Evolutionary conservation across 2,797 vertebrate genomes (phyloP), one percentile per base, ranked within the genome.

Genomic region (Mallotus villosus): DNA sequence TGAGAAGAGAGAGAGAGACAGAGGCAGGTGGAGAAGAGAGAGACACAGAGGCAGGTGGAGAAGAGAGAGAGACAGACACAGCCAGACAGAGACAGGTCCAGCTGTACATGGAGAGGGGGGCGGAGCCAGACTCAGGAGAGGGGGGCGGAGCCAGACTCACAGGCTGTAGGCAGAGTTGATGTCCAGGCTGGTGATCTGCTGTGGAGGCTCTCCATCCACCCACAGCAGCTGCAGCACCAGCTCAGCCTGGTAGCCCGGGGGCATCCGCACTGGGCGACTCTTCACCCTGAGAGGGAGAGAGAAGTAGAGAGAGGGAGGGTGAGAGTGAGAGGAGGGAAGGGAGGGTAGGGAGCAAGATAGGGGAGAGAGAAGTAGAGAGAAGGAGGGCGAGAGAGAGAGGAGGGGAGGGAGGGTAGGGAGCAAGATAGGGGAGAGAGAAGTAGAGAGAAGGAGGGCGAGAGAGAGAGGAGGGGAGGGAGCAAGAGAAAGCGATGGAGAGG

Each of bases 91-190:
- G 60, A 61, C 22, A 61, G 22, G 21, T 37, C 34, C 34, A 11
- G 34, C 34, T 37, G 17, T 11, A 61, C 12, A 61, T 24, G 27
- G 59, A 16, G 59, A 6, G 14, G 12, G 59, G 3, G 59, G 14
- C 27, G 27, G 25, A 61, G 14, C 34, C 34, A 61, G 5, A 8
- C 2, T 9, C 34, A 37, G 27, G 14, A 61, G 11, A 29, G 25
- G 16, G 12, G 27, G 59, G 14, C 7, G 27, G 25, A 61, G 16
- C 7, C 24, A 32, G 60, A 96, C 97, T 97, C 93, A 99, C 97
- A 99, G 93, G 90, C 97, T 96, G 21, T 98, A 99, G 17, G 97
- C 97, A 58, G 97, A 99, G 90, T 95, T 99, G 77, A 96, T 87
- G 79, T 96, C 94, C 86, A 99, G 92, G 82, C 96, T 97, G 83